These are phyloP conservation scores for Gymnobelideus leadbeateri DNA, from an alignment of 2,113 vertebrate species.

Conservation along the genomic window DNA sequence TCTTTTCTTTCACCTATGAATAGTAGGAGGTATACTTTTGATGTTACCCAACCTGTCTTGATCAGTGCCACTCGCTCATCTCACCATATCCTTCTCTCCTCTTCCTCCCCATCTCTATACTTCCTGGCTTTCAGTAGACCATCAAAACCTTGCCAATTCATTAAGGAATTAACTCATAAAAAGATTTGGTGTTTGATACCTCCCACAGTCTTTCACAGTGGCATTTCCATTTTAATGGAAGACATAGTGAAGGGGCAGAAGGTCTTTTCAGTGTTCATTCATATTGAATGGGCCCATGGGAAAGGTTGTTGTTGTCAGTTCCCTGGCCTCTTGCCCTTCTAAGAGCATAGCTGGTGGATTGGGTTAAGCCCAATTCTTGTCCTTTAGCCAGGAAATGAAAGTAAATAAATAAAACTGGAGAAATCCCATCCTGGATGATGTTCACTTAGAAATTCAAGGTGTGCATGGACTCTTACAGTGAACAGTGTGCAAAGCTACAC, in stretches of 20 bases:
- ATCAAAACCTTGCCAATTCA: background rate
- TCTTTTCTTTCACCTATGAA: background rate
- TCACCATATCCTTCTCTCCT: background rate
- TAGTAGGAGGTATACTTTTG: background rate
- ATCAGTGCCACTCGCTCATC: background rate
- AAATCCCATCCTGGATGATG: conserved; percentile 11
- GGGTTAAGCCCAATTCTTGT: background rate
- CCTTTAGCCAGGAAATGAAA: conserved; percentile 4
- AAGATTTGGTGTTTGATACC: background rate
- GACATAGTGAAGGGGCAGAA: background rate
- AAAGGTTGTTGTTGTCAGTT: background rate
- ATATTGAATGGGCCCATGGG: background rate
- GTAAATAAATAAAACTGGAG: conserved; percentile 12
- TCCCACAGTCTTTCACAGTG: background rate
- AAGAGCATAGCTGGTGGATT: background rate
- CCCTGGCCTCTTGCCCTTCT: background rate
- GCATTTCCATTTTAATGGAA: background rate
- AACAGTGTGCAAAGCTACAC: background rate
- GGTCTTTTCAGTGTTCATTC: background rate
- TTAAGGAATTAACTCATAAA: background rate
- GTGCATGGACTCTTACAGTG: background rate
- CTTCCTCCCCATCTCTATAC: background rate
- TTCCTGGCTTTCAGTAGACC: background rate
- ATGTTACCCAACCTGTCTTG: background rate
- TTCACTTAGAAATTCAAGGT: conserved; percentile 47